A percentile compares a stretch with the other conserved stretches of the same genome.
Evolutionary conservation across 2,888 invertebrate genomes (phyloP).

Genomic region (Diplolepis rosae): DNA sequence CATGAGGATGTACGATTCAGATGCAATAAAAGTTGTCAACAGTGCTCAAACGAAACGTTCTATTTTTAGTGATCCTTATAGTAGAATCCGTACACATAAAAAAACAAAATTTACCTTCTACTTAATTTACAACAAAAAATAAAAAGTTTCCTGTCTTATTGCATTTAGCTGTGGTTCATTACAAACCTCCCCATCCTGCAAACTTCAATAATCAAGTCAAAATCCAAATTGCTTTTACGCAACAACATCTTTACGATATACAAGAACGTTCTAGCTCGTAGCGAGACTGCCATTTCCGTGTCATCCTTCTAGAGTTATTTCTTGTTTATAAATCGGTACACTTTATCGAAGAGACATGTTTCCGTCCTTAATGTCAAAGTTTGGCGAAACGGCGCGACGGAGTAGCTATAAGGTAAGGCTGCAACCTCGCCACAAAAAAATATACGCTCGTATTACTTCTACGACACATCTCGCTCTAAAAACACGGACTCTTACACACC

Average conservation of each 20-base stretch:
- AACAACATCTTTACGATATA: conserved; percentile 1
- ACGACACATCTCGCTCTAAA: conserved; percentile 56
- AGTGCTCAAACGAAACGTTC: not conserved
- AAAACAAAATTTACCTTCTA: not conserved
- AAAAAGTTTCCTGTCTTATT: not conserved
- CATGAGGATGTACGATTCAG: conserved; percentile 50
- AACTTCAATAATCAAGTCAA: conserved; percentile 6
- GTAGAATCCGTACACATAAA: conserved; percentile 13
- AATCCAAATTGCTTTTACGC: not conserved
- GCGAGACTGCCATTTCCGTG: conserved; percentile 42
- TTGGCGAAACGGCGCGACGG: conserved; percentile 55
- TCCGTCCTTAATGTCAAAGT: conserved; percentile 66
- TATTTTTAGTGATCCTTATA: conserved; percentile 10
- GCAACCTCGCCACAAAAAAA: conserved; percentile 44
- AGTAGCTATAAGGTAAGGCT: conserved; percentile 42
- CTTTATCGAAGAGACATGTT: conserved; percentile 65
- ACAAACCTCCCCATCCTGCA: not conserved
- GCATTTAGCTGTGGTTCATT: conserved; percentile 9
- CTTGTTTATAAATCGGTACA: conserved; percentile 63
- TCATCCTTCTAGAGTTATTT: conserved; percentile 55
- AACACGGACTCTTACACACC: no score
- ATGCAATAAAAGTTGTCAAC: conserved; percentile 51
- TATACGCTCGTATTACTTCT: conserved; percentile 55
- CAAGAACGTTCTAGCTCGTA: conserved; percentile 24
- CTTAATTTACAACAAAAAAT: not conserved